Evolutionary conservation across 1,140 invertebrate species (phyloP).

Genomic region (Papilio machaon): DNA sequence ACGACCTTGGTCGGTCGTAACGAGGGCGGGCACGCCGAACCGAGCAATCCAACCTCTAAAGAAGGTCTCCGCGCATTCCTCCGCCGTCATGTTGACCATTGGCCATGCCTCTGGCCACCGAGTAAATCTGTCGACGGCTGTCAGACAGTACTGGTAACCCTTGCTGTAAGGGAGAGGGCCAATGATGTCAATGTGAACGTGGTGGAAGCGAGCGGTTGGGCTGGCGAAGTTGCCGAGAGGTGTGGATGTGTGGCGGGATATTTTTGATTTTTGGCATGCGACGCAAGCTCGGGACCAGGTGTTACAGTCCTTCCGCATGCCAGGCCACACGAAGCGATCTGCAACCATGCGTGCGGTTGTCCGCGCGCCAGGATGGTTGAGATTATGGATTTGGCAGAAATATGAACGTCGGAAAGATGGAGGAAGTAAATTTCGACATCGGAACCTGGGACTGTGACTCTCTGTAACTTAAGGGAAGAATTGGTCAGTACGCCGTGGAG

Average conservation of each 20-base stretch:
- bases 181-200: slow-evolving; percentile 42
- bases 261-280: slow-evolving; percentile 17
- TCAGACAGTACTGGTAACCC: slow-evolving; percentile 39
- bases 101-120: slow-evolving; percentile 42
- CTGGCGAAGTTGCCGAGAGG: slow-evolving; percentile 28
- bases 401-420: not conserved
- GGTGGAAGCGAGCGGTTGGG: slow-evolving; percentile 35
- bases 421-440: not conserved
- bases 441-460: not conserved
- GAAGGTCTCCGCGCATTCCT: slow-evolving; percentile 40
- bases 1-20: slow-evolving; percentile 39
- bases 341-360: slow-evolving; percentile 39
- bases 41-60: slow-evolving; percentile 39
- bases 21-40: slow-evolving; percentile 37
- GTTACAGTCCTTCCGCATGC: slow-evolving; percentile 34
- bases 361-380: slow-evolving; percentile 40
- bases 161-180: slow-evolving; percentile 38
- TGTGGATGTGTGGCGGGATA: slow-evolving; percentile 43
- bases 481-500: not conserved
- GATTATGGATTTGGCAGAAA: not conserved
- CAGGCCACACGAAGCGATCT: slow-evolving; percentile 42
- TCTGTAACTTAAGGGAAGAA: not conserved
- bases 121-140: slow-evolving; percentile 34
- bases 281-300: slow-evolving; percentile 21
- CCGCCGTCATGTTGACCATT: slow-evolving; percentile 40